A percentile compares a stretch with the other conserved stretches of the same genome.
Conservation (phyloP, 2,113 vertebrate species). For the Laticauda colubrina region DNA sequence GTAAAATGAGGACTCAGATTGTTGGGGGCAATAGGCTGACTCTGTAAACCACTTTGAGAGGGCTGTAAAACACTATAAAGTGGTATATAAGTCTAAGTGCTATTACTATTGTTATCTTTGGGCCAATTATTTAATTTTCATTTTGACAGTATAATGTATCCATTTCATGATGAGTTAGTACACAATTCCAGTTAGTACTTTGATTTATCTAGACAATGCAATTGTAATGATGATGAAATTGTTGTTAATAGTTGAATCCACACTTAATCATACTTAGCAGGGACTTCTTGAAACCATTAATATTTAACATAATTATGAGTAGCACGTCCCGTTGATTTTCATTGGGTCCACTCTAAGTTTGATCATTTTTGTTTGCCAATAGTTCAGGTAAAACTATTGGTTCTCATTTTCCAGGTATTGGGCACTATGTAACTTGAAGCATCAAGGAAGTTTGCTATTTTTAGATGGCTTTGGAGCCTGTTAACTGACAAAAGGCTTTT, state of each 20-base stretch:
- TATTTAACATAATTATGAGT: not conserved
- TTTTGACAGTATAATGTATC: not conserved
- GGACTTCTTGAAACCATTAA: not conserved
- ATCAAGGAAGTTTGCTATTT: conserved; percentile 11
- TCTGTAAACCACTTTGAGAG: too few species aligned
- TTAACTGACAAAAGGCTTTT: conserved; percentile 11
- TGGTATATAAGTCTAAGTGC: too few species aligned
- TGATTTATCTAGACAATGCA: not conserved
- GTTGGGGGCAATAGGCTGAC: too few species aligned
- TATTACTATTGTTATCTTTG: not conserved
- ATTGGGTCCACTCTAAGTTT: not conserved
- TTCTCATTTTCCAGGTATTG: conserved; percentile 2
- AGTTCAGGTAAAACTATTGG: not conserved
- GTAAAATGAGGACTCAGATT: too few species aligned
- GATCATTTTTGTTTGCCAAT: not conserved
- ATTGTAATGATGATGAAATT: not conserved
- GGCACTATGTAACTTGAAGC: conserved; percentile 24
- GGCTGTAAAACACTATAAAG: too few species aligned
- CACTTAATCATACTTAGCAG: not conserved
- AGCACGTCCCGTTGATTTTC: not conserved
- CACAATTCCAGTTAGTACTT: not conserved
- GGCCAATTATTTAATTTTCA: not conserved
- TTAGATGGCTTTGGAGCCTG: conserved; percentile 21
- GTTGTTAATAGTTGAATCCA: not conserved
- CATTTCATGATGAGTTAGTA: not conserved